Evolutionary conservation across 2,888 invertebrate species (phyloP), one percentile per base, ranked within the genome.

Genomic region (Apantesis nais): DNA sequence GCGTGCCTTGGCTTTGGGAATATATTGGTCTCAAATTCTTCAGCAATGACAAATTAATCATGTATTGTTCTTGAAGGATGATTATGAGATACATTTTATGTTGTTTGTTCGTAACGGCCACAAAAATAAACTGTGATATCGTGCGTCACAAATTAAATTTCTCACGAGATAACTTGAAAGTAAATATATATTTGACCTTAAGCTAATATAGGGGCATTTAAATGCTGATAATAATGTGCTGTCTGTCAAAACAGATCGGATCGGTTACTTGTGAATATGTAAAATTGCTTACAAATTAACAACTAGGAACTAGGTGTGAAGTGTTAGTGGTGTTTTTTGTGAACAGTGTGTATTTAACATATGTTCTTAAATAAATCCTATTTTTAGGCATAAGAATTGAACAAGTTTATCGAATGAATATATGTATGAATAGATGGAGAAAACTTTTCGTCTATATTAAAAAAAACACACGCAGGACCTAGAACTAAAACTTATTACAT

Each of bases 111-210:
- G 74, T 71, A 74, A 68, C 66, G 76, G 77, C 76, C 88, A 89
- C 86, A 80, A 72, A 76, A 77, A 58, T 72, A 74, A 68, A 63
- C 74, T 88, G 88, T 90, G 90, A 84, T 88, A 69, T n/a, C 72
- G 82, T 84, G 86, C 90, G 91, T 90, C 89, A 90, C 77, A 65
- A 71, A 67, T 70, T 70, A 64, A 60, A 69, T 79, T 68, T 78
- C 78, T 75, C 74, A 74, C 77, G 71, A 81, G 87, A 89, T 89
- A 86, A 78, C 82, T 78, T 78, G 80, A 80, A 72, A 80, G 70
- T 79, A 80, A 82, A 79, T 71, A 71, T 74, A 68, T 79, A n/a
- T 87, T 83, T 89, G 88, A 90, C 90, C 89, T 83, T 78, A 78
- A 78, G 74, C 77, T 79, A 81, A 34, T 83, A 85, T 79, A 41